phyloP scores from a whole-genome alignment of 2,113 vertebrate genomes.

The Empidonax traillii region DNA sequence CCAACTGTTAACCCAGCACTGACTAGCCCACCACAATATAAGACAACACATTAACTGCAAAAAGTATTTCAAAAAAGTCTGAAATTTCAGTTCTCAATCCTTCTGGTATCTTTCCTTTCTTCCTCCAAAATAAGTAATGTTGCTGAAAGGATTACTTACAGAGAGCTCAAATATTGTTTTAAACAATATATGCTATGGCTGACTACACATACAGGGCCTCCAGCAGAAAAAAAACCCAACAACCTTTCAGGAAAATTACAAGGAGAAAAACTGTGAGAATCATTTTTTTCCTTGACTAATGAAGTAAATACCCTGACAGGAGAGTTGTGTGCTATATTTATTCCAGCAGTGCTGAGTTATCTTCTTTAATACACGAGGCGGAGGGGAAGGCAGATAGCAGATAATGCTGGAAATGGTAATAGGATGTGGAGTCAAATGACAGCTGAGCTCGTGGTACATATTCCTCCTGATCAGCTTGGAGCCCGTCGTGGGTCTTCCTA shows the following conservation, averaged over 20 bases:
- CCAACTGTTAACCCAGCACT: not conserved
- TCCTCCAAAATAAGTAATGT: not conserved
- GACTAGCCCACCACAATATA: not conserved
- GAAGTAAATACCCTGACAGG: conserved; percentile 31
- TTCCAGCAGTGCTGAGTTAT: not conserved
- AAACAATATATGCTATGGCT: not conserved
- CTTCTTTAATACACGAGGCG: not conserved
- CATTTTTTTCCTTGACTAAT: not conserved
- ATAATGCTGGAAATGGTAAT: not conserved
- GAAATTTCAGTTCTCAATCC: not conserved
- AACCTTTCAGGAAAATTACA: not conserved
- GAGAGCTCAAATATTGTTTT: not conserved
- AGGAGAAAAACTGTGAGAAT: not conserved
- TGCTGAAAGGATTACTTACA: not conserved
- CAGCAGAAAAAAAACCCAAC: not conserved
- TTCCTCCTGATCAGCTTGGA: not conserved
- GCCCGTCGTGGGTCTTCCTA: not conserved
- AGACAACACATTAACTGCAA: not conserved
- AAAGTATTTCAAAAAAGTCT: not conserved
- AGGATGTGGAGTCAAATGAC: not conserved
- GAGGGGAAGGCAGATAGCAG: not conserved
- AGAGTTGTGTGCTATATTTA: not conserved
- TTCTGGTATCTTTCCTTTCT: not conserved
- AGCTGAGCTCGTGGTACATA: not conserved
- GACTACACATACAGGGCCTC: not conserved